Percentiles rank a stretch among this genome's conserved stretches.
phyloP scores from a whole-genome alignment of 2,888 invertebrate genomes.

The Mylabris sibirica region DNA sequence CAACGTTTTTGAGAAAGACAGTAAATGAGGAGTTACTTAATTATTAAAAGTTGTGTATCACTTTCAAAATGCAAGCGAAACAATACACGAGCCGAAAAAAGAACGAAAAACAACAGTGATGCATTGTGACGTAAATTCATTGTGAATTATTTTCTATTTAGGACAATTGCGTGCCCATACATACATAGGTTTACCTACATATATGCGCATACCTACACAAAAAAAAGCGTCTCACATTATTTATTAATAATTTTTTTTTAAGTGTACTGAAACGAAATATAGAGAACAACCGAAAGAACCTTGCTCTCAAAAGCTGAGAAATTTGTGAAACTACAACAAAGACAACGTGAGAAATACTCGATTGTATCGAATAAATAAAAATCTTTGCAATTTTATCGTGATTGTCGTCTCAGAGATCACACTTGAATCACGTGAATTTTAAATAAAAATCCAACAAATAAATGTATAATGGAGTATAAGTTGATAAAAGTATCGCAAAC shows the following conservation, averaged over 20 bases:
- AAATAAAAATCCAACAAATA: too few relatives aligned
- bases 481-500: too few relatives aligned
- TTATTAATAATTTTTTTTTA: background rate
- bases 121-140: constrained; percentile 30
- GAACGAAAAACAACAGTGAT: background rate
- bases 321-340: background rate
- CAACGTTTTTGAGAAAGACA: too few relatives aligned
- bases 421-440: too few relatives aligned
- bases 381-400: too few relatives aligned
- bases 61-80: constrained; percentile 26
- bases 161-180: constrained; percentile 26
- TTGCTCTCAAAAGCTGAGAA: background rate
- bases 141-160: constrained; percentile 27
- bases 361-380: too few relatives aligned
- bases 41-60: constrained; percentile 19
- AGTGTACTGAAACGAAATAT: background rate
- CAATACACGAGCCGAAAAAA: background rate
- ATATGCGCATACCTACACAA: constrained; percentile 22
- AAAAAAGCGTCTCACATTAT: constrained; percentile 3
- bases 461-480: too few relatives aligned
- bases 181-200: constrained; percentile 17
- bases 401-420: too few relatives aligned
- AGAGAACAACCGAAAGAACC: background rate
- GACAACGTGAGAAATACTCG: too few relatives aligned
- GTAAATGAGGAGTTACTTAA: background rate